phyloP scores from a whole-genome alignment of 2,888 invertebrate genomes.

The Cephus nigrinus region DNA sequence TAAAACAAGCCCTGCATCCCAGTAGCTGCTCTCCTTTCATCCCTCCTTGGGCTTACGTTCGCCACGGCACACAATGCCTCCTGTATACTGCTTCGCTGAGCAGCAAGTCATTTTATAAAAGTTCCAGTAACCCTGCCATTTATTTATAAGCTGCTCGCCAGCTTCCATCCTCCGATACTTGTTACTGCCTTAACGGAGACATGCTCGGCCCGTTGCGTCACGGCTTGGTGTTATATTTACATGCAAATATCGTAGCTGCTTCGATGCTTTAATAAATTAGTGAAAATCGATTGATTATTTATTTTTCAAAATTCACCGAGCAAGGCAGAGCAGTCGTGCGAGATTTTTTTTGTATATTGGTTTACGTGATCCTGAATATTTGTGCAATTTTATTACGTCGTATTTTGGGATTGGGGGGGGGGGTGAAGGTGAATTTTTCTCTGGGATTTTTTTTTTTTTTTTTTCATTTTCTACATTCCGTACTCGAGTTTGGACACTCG shows the following conservation, averaged over 20 bases:
- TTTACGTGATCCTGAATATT: too few relatives aligned
- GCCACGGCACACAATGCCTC: neutral
- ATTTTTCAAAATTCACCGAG: too few relatives aligned
- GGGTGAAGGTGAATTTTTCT: too few relatives aligned
- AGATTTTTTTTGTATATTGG: too few relatives aligned
- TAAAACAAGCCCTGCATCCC: neutral
- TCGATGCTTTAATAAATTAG: neutral
- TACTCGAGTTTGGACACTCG: neutral
- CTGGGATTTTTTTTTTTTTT: too few relatives aligned
- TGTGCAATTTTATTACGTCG: too few relatives aligned
- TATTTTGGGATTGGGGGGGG: too few relatives aligned
- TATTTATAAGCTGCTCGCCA: neutral
- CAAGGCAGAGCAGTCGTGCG: too few relatives aligned
- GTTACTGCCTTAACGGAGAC: neutral
- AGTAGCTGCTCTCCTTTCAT: neutral
- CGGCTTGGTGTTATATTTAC: neutral
- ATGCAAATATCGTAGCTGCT: neutral
- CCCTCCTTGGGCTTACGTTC: neutral
- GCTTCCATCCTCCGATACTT: neutral
- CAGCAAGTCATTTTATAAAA: neutral
- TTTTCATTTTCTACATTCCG: neutral
- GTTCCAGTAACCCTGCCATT: neutral
- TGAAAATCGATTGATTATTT: too few relatives aligned
- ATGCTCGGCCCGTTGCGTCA: neutral
- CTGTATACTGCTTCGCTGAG: neutral